These are phyloP conservation scores for Numenius arquata DNA, from an alignment of 2,113 vertebrate species.

Conservation along the genomic window DNA sequence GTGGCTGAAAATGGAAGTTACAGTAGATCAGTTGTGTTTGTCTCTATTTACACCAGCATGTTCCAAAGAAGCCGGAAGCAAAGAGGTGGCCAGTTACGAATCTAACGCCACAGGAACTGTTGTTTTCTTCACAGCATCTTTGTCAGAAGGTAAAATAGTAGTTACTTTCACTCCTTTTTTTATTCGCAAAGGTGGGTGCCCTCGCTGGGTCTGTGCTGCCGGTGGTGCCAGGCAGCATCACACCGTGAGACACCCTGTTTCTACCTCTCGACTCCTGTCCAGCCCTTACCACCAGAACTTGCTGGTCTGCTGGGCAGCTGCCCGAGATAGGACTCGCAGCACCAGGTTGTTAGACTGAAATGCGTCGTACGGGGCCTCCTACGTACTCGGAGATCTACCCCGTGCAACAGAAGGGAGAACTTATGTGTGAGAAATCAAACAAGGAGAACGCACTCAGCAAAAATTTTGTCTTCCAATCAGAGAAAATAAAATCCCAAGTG, in stretches of 20 bases:
- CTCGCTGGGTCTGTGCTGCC: neutral
- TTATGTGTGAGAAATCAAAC: neutral
- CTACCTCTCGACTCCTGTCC: neutral
- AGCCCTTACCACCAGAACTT: neutral
- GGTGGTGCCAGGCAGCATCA: neutral
- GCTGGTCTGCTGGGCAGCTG: neutral
- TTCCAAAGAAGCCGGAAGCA: neutral
- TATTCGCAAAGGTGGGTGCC: neutral
- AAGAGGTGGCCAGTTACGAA: accelerated
- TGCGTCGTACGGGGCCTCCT: accelerated
- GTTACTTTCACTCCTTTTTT: neutral
- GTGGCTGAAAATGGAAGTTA: conserved; percentile 23
- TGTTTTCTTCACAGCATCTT: neutral
- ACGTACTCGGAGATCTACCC: neutral
- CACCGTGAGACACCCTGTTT: accelerated
- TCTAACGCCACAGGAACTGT: neutral
- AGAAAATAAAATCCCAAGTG: neutral
- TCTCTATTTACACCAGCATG: neutral
- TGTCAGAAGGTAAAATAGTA: neutral
- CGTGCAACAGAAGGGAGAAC: neutral
- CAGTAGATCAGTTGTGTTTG: neutral
- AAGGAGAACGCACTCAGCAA: neutral
- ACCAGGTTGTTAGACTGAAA: neutral
- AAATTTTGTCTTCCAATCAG: neutral
- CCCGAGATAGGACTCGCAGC: neutral